Percentiles rank a stretch among this genome's conserved stretches.
Evolutionary conservation across 2,797 vertebrate species (phyloP).

Genomic region (Pseudochaenichthys georgianus): DNA sequence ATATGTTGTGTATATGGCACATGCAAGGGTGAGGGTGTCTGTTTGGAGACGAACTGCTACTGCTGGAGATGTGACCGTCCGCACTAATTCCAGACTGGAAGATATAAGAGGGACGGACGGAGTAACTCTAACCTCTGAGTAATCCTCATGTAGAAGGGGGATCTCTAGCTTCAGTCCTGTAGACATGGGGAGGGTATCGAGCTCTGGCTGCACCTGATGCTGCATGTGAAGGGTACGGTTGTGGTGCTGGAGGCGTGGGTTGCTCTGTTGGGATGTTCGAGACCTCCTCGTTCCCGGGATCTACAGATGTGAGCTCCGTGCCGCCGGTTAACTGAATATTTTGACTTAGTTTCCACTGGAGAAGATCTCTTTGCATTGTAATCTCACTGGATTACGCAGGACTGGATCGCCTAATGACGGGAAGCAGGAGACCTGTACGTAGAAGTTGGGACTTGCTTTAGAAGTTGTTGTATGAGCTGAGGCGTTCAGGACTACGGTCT

Average conservation of each 20-base stretch:
- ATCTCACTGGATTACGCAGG: constrained; percentile 39
- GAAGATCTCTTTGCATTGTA: constrained; percentile 55
- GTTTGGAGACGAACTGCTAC: constrained; percentile 94
- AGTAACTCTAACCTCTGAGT: constrained; percentile 53
- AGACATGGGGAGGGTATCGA: constrained; percentile 90
- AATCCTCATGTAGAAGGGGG: constrained; percentile 64
- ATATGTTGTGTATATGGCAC: constrained; percentile 93
- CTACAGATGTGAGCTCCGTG: constrained; percentile 48
- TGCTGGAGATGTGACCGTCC: constrained; percentile 83
- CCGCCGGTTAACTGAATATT: constrained; percentile 64
- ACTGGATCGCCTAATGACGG: constrained; percentile 65
- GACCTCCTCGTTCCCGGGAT: constrained; percentile 48
- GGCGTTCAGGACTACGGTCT: constrained; percentile 36
- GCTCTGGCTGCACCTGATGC: constrained; percentile 89
- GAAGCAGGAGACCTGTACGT: constrained; percentile 79
- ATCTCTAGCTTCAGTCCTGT: constrained; percentile 91
- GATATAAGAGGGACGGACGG: constrained; percentile 78
- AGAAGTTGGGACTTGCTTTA: constrained; percentile 76
- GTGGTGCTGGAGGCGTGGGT: constrained; percentile 77
- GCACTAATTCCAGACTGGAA: constrained; percentile 81
- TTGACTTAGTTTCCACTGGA: constrained; percentile 73
- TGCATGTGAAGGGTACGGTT: constrained; percentile 77
- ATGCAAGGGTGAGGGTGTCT: constrained; percentile 88
- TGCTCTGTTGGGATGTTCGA: constrained; percentile 50
- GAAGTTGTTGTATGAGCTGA: constrained; percentile 69